phyloP scores from a whole-genome alignment of 2,797 vertebrate species.

The Paratrypauchen microcephalus region DNA sequence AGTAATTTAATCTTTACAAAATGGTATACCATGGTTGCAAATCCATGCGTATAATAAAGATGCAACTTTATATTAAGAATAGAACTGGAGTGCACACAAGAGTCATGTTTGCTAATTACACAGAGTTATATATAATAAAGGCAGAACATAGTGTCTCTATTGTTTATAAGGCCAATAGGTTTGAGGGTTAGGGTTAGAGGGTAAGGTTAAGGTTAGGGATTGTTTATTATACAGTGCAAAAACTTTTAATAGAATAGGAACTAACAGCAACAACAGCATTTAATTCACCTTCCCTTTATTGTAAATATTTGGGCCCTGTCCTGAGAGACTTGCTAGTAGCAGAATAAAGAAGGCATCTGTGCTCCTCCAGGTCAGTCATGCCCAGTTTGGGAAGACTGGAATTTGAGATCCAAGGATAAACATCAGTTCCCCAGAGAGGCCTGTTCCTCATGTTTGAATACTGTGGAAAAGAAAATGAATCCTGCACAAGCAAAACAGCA shows the following conservation, averaged over 20 bases:
- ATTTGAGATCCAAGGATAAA: conserved; percentile 80
- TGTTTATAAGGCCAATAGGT: too few relatives aligned
- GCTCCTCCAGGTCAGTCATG: conserved; percentile 75
- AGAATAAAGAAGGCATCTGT: conserved; percentile 79
- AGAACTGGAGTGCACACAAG: not conserved
- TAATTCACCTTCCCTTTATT: conserved; percentile 72
- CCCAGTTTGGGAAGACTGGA: conserved; percentile 75
- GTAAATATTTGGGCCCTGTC: conserved; percentile 77
- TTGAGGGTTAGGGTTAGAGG: too few relatives aligned
- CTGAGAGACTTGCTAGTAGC: conserved; percentile 75
- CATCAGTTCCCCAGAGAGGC: conserved; percentile 69
- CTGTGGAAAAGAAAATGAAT: conserved; percentile 60
- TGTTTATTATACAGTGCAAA: too few relatives aligned
- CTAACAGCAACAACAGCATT: not conserved
- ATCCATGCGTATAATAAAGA: not conserved
- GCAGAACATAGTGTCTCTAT: not conserved
- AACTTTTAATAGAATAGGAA: not conserved
- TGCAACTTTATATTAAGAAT: not conserved
- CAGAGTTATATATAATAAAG: not conserved
- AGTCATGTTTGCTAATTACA: too few relatives aligned
- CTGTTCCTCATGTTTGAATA: conserved; percentile 69
- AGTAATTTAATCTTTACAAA: not conserved
- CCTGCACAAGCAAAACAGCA: conserved; percentile 64
- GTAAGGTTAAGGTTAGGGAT: too few relatives aligned
- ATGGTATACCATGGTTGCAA: not conserved